Evolutionary conservation across 2,797 vertebrate genomes (phyloP), one percentile per base, ranked within the genome.

Genomic region (Pipistrellus nathusii): DNA sequence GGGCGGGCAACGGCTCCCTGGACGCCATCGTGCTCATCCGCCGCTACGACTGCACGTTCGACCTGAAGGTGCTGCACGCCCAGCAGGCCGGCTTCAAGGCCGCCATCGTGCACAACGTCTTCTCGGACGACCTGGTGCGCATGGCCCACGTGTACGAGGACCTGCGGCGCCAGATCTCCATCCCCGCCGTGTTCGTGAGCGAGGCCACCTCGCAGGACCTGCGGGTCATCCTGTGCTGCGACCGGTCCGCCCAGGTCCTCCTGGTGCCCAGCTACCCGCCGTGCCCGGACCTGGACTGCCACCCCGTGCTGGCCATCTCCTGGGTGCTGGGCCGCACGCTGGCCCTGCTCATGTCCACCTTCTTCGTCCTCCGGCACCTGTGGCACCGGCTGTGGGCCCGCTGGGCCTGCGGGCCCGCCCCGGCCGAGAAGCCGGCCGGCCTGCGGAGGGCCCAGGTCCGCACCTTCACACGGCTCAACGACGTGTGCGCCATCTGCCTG

Each of bases 401-500:
- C 5, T 0, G 17, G 78, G 25, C 9, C 7, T 12, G 2, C 0
- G 1, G 11, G 44, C 25, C 25, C 0, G 4, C 51, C 5, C 51
- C 46, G 0, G 46, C 46, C 46, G 82, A 76, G 87, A 23, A 23
- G 1, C 78, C 3, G 1, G 11, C 46, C 46, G 8, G 11, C 62
- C 0, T 1, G 41, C 27, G 97, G 94, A 98, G 97, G 62, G 98
- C 98, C 71, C 98, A 98, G 35, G 97, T 98, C 44, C 96, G 98
- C 89, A 98, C 71, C 46, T 98, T 98, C 84, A 98, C 93, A 1
- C 98, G 98, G 97, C 98, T 71, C 3, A 6, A 8, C 0, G 98
- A 99, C 84, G 91, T 99, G 0, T 99, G 99, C 55, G 99, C 99
- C 59, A 99, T 99, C 97, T 99, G 99, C 96, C 98, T 99, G 97